Evolutionary conservation across 2,888 invertebrate genomes (phyloP).

Genomic region (Hoplodrina blanda): DNA sequence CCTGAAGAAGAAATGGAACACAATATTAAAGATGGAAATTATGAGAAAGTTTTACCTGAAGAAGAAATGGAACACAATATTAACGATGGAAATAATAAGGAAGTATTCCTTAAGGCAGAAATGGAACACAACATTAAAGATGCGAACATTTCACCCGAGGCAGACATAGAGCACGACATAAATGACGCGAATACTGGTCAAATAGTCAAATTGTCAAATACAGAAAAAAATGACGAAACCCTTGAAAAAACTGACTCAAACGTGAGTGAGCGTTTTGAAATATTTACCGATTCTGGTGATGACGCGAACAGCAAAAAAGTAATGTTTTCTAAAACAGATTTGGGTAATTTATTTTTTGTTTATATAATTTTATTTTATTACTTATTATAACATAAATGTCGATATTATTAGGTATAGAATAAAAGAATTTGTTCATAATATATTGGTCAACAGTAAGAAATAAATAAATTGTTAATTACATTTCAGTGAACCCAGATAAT

Average conservation of each 20-base stretch:
- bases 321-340: conserved; percentile 76
- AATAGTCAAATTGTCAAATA: conserved; percentile 1
- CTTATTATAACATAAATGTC: not conserved
- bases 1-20: no score
- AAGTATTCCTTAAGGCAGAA: not conserved
- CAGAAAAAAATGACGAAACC: conserved; percentile 11
- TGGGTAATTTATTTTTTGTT: conserved; percentile 76
- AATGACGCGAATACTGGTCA: conserved; percentile 11
- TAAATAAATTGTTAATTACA: not conserved
- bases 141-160: no score
- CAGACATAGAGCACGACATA: not conserved
- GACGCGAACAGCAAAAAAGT: conserved; percentile 75
- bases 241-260: conserved; percentile 44
- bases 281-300: conserved; percentile 56
- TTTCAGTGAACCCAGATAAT: conserved; percentile 42
- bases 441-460: not conserved
- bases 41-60: conserved; percentile 5
- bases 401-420: not conserved
- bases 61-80: not conserved
- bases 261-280: conserved; percentile 60
- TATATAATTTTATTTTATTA: conserved; percentile 48
- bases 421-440: not conserved
- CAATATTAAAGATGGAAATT: no score
- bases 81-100: not conserved
- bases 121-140: not conserved